Evolutionary conservation across 2,888 invertebrate genomes (phyloP).

Genomic region (Lasioglossum oenotherae): DNA sequence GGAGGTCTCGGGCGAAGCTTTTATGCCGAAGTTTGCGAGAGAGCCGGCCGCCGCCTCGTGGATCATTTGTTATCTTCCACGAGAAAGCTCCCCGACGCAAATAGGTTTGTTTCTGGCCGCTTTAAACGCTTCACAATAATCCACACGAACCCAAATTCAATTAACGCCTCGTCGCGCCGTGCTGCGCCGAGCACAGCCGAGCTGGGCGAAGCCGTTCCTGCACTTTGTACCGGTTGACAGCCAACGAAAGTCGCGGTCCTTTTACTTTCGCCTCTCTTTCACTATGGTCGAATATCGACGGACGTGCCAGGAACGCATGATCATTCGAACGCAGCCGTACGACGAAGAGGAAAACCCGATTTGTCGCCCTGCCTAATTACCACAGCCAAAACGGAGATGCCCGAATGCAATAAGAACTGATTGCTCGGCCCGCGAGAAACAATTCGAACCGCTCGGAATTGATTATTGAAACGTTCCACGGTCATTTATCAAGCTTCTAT

Average conservation of each 20-base stretch:
- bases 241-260: constrained; percentile 62
- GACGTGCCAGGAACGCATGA: constrained; percentile 60
- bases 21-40: constrained; percentile 74
- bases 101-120: constrained; percentile 79
- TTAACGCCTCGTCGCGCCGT: constrained; percentile 72
- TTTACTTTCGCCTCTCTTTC: constrained; percentile 63
- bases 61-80: constrained; percentile 77
- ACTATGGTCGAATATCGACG: constrained; percentile 57
- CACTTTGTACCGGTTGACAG: constrained; percentile 70
- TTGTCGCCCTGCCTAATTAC: constrained; percentile 7
- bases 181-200: constrained; percentile 31
- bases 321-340: constrained; percentile 44
- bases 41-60: constrained; percentile 67
- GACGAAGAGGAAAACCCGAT: not conserved
- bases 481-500: constrained; percentile 37
- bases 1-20: constrained; percentile 62
- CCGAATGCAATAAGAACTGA: constrained; percentile 3
- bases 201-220: constrained; percentile 37
- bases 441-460: constrained; percentile 32
- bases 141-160: constrained; percentile 77
- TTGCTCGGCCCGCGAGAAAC: not conserved
- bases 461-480: constrained; percentile 22
- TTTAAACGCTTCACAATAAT: constrained; percentile 81
- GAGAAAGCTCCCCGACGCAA: constrained; percentile 80
- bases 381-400: not conserved